Evolutionary conservation across 2,888 invertebrate genomes (phyloP), one percentile per base, ranked within the genome.

Genomic region (Stramonita haemastoma): DNA sequence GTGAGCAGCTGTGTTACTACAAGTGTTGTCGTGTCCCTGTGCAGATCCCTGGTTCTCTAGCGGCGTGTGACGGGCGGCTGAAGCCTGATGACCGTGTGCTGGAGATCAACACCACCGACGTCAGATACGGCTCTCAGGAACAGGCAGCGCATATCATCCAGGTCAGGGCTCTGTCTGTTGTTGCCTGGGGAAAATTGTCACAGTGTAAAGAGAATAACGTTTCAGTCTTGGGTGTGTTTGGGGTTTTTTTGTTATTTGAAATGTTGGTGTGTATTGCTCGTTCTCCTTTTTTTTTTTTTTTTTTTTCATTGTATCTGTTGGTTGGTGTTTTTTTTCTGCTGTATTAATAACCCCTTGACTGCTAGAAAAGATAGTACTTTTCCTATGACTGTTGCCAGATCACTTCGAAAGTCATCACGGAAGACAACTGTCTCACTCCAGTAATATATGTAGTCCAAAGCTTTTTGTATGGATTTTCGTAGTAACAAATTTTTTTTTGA

Each of bases 71-170:
- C 93, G 96, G 96, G 0, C 93, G 96, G 66, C 93, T 96, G 34
- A 94, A 95, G 91, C 94, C 96, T n/a, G 96, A 96, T 91, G 96
- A 96, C 93, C 93, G 96, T 77, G 95, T 96, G 79, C 93, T 96
- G 84, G 96, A 96, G 93, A 96, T 96, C 85, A 96, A 96, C 91
- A 95, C 95, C 19, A 93, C 95, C 77, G 96, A 96, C 93, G 95
- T 96, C 66, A 94, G 95, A 0, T 95, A 95, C 91, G 96, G 95
- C 56, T 95, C 95, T n/a, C 96, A 96, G 90, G 96, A 96, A 92
- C 95, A 96, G 86, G 96, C 96, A 87, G 96, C 96, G 60, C 92
- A 94, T 70, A 92, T 96, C 84, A 96, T 96, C 89, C 95, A 95
- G 94, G 96, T 95, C 87, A 88, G 46, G 36, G 81, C 13, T 11